Evolutionary conservation across 2,797 vertebrate genomes (phyloP), one percentile per base, ranked within the genome.

Genomic region (Poecilia picta): DNA sequence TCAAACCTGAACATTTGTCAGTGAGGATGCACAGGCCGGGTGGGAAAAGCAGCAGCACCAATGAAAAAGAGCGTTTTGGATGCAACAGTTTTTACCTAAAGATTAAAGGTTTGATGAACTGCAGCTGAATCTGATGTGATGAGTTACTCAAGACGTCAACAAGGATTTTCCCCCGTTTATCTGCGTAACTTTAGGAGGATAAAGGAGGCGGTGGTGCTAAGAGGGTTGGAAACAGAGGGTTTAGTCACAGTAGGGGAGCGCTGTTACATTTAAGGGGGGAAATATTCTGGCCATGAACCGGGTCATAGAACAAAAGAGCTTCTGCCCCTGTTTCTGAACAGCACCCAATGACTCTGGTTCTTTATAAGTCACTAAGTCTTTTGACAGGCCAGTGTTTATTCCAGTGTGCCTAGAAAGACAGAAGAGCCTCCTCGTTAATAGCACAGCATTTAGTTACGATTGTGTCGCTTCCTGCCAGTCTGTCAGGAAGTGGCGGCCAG

Each of bases 61-160:
- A 90, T 90, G 86, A 53, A 91, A 92, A 87, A 89, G 82, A 88
- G 84, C 85, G 83, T 92, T 92, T 89, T 86, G 73, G 89, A 84
- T 80, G 78, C 87, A 78, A 93, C 92, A 84, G 5, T 88, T 90
- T 93, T 93, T 90, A 84, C 84, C 89, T 76, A 86, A 73, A 90
- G 81, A 36, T 15, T 12, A 92, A 84, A 62, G 13, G 80, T 75
- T 72, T 85, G 89, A 91, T 88, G 89, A 89, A 89, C 91, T 76
- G 85, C 83, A 90, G 85, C 70, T 85, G 85, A 88, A 85, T 81
- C 83, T 86, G 31, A 90, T 92, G 88, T 89, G 86, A 93, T 86
- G 88, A 89, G 91, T 93, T 93, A 93, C 88, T 93, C 91, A 93
- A 89, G 84, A 84, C 91, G 92, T 92, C 92, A 90, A 82, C 92